Evolutionary conservation across 2,888 invertebrate species (phyloP).

Genomic region (Teinopalpus imperialis): DNA sequence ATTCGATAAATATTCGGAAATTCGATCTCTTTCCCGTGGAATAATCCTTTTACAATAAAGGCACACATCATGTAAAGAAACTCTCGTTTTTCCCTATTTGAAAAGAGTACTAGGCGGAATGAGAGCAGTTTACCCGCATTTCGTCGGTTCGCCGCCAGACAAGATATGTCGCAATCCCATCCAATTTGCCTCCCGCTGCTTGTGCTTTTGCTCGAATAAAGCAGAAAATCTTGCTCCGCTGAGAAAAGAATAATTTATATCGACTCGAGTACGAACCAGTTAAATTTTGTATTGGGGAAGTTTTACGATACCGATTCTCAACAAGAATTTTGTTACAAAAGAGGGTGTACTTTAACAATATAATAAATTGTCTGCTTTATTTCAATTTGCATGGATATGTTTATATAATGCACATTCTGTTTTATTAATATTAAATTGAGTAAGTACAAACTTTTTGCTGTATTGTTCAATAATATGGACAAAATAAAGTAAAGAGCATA

Average conservation of each 20-base stretch:
- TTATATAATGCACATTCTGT: no score
- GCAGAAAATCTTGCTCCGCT: slow-evolving; percentile 69
- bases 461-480: no score
- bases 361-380: background rate
- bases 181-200: slow-evolving; percentile 74
- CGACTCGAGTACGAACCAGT: slow-evolving; percentile 48
- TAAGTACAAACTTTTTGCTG: no score
- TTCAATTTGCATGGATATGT: no score
- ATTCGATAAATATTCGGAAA: slow-evolving; percentile 11
- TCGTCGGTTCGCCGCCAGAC: slow-evolving; percentile 65
- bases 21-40: slow-evolving; percentile 17
- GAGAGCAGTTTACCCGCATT: slow-evolving; percentile 70
- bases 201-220: slow-evolving; percentile 69
- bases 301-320: slow-evolving; percentile 21
- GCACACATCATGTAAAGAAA: slow-evolving; percentile 51
- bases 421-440: no score
- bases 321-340: slow-evolving; percentile 4
- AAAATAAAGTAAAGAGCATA: no score
- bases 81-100: slow-evolving; percentile 52
- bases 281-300: slow-evolving; percentile 31
- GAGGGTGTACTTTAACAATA: background rate
- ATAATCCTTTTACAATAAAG: slow-evolving; percentile 29
- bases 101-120: slow-evolving; percentile 57
- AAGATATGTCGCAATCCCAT: slow-evolving; percentile 77
- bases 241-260: slow-evolving; percentile 68